Evolutionary conservation across 2,888 invertebrate genomes (phyloP).

Genomic region (Amaurobius ferox): DNA sequence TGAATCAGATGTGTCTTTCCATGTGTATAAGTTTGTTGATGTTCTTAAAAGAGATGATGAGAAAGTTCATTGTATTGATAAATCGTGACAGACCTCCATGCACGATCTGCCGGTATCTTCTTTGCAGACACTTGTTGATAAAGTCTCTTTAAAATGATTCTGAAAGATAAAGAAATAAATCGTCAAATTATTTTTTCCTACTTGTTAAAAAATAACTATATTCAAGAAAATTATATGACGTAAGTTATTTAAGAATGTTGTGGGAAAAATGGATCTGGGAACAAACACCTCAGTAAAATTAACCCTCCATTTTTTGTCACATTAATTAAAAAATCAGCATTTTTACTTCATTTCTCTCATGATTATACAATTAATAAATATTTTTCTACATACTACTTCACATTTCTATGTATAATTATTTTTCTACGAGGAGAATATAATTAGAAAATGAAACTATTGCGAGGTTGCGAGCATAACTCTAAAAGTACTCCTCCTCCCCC

Average conservation of each 20-base stretch:
- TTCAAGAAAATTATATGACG: neutral
- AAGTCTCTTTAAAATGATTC: too few relatives aligned
- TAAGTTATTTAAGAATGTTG: neutral
- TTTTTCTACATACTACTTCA: too few relatives aligned
- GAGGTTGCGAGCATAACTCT: too few relatives aligned
- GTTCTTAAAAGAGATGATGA: neutral
- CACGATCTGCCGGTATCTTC: neutral
- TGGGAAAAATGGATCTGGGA: neutral
- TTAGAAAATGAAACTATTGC: too few relatives aligned
- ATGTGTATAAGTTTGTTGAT: neutral
- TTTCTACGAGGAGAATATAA: too few relatives aligned
- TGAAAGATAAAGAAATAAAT: neutral
- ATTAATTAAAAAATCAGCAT: neutral
- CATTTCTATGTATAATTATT: too few relatives aligned
- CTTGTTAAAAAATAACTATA: too few relatives aligned
- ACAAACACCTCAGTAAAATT: neutral
- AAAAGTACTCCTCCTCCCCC: too few relatives aligned
- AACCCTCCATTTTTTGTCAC: neutral
- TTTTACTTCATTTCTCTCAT: too few relatives aligned
- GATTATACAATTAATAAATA: too few relatives aligned
- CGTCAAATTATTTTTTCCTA: too few relatives aligned
- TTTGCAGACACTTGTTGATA: constrained; percentile 3
- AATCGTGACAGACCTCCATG: constrained; percentile 16
- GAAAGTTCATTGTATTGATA: constrained; percentile 28
- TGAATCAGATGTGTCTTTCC: constrained; percentile 10